Evolutionary conservation across 1,140 invertebrate genomes (phyloP), one percentile per base, ranked within the genome.

Genomic region (Uloborus diversus): DNA sequence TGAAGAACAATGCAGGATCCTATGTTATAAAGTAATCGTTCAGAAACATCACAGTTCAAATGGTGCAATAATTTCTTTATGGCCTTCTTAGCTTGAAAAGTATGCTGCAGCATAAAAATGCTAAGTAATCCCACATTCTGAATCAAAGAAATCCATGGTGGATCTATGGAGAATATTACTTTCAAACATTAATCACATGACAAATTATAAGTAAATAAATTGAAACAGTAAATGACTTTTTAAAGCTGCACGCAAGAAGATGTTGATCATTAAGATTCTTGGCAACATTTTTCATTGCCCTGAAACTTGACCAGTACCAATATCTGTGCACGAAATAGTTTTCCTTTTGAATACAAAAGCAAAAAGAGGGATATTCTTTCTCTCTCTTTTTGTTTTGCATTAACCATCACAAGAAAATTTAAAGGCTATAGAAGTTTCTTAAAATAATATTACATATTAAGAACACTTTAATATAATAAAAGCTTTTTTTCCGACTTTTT

Each of bases 21-120:
- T 9, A 61, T 56, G 61, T 78, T 78, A 49, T 78, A 78, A 13
- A 78, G 20, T 37, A 78, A 32, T 30, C 73, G 56, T 56, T 78
- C 73, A 27, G 56, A 28, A 37, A 53, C 23, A 20, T 17, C 49
- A 3, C 27, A 66, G 11, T 62, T 62, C 27, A 11, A 35, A 32
- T 30, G 11, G 2, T 9, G 9, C 23, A 78, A 42, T 20, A 56
- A 66, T 11, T 56, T 7, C 33, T 78, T 78, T 2, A 78, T 51
- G 4, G 17, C 2, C 28, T 27, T 4, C 2, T 20, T 14, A 11
- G 42, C 61, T 14, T 78, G 73, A 2, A 66, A 13, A 25, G 61
- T 37, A 59, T 78, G 73, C 47, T 78, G 73, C 9, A 78, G 23
- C 3, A 56, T 35, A 30, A 78, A 78, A 3, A 66, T 11, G 20